phyloP scores from a whole-genome alignment of 2,888 invertebrate species.

The Tolmerus cingulatus region DNA sequence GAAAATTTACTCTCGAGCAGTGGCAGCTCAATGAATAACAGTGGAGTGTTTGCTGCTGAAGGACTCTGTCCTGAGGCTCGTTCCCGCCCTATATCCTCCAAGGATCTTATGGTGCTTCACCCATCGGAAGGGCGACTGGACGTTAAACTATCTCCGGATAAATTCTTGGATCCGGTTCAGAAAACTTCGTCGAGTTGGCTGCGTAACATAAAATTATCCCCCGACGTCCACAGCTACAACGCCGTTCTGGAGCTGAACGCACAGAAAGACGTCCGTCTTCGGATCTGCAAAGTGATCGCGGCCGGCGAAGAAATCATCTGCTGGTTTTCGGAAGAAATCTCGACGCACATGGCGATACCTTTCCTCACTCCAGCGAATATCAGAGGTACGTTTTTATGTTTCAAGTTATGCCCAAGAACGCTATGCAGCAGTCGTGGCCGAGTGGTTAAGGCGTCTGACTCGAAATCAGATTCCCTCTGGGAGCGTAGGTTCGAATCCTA shows the following conservation, averaged over 20 bases:
- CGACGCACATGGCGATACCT: constrained; percentile 78
- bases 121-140: background rate
- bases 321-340: constrained; percentile 84
- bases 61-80: constrained; percentile 45
- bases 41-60: constrained; percentile 47
- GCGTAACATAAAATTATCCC: constrained; percentile 64
- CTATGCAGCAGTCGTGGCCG: constrained; percentile 66
- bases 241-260: constrained; percentile 57
- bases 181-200: constrained; percentile 52
- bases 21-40: background rate
- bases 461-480: constrained; percentile 77
- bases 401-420: constrained; percentile 74
- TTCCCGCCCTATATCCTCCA: constrained; percentile 39
- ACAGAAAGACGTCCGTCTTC: constrained; percentile 57
- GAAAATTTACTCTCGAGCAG: background rate
- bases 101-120: constrained; percentile 38
- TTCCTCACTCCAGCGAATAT: constrained; percentile 82
- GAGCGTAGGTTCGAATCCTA: constrained; percentile 88
- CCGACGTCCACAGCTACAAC: constrained; percentile 69
- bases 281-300: constrained; percentile 63
- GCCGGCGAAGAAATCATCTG: constrained; percentile 76
- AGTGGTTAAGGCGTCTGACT: constrained; percentile 65
- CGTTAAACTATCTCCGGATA: constrained; percentile 8
- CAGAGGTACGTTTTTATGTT: constrained; percentile 68
- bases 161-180: constrained; percentile 16